Conservation (phyloP, 2,888 invertebrate genomes). For the Drosophila imparisetae region DNA sequence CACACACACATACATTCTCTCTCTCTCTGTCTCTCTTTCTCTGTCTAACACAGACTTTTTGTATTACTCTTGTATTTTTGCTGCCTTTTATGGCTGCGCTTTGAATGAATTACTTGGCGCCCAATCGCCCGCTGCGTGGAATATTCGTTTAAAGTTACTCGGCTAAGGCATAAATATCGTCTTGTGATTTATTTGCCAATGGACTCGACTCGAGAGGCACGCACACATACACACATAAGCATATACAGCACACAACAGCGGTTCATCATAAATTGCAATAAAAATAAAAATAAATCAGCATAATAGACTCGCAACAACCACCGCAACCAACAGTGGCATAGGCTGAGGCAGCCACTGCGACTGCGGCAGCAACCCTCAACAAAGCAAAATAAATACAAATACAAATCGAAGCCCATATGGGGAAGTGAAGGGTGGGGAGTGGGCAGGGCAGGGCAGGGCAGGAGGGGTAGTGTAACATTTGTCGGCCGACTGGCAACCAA, state of each 20-base stretch:
- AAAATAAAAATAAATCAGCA: constrained; percentile 79
- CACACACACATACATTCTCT: background rate
- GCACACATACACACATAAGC: background rate
- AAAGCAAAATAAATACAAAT: constrained; percentile 10
- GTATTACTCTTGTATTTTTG: background rate
- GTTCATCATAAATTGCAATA: constrained; percentile 72
- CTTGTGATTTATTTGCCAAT: constrained; percentile 70
- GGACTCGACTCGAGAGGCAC: constrained; percentile 40
- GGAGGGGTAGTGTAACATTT: constrained; percentile 9
- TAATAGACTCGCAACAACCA: constrained; percentile 75
- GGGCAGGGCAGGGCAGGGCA: background rate
- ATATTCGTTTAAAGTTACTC: constrained; percentile 35
- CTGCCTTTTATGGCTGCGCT: constrained; percentile 54
- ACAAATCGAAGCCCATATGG: constrained; percentile 25
- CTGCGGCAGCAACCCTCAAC: constrained; percentile 57
- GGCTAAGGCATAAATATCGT: constrained; percentile 30
- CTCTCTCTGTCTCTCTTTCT: background rate
- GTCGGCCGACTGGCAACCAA: constrained; percentile 23
- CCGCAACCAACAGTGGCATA: constrained; percentile 32
- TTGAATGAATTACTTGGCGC: constrained; percentile 65
- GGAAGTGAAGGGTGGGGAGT: background rate
- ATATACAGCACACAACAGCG: background rate
- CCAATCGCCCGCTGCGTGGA: constrained; percentile 55
- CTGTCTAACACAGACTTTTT: too few species aligned
- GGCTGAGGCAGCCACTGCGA: constrained; percentile 3